phyloP scores from a whole-genome alignment of 2,797 vertebrate genomes.

The Halcyon leucocephala region DNA sequence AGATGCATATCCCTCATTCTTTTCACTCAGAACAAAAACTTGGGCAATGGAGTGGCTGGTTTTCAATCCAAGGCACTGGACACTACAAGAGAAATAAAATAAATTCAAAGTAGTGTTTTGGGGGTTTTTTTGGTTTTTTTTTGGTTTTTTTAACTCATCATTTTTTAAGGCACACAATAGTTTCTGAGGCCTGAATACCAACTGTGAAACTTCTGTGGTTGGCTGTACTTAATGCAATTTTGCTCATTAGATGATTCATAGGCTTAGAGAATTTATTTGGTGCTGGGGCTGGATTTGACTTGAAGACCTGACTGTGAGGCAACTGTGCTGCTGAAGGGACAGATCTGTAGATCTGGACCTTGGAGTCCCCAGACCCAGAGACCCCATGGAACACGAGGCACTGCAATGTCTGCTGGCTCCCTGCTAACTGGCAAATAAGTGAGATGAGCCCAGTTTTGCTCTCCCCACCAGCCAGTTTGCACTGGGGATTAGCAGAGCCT shows the following conservation, averaged over 20 bases:
- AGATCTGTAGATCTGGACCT: not conserved
- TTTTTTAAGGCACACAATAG: not conserved
- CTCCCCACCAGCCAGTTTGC: not conserved
- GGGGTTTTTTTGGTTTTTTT: not conserved
- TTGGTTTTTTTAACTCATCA: rapidly evolving
- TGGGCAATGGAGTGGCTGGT: not conserved
- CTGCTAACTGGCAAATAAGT: not conserved
- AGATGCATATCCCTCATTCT: not conserved
- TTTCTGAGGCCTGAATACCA: not conserved
- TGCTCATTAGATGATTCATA: not conserved
- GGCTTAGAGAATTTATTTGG: not conserved
- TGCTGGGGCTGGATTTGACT: not conserved
- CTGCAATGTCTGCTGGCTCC: not conserved
- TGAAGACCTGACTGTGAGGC: not conserved
- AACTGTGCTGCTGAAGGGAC: too few relatives aligned
- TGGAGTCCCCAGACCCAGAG: not conserved
- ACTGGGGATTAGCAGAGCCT: not conserved
- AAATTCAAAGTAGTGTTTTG: not conserved
- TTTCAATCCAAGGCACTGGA: not conserved
- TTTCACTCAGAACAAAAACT: not conserved
- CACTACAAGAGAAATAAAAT: not conserved
- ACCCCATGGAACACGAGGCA: not conserved
- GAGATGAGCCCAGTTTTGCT: not conserved
- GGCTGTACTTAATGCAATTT: not conserved
- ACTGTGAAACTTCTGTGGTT: not conserved